A percentile compares a stretch with the other conserved stretches of the same genome.
Evolutionary conservation across 2,888 invertebrate genomes (phyloP).

Genomic region (Tigriopus californicus): DNA sequence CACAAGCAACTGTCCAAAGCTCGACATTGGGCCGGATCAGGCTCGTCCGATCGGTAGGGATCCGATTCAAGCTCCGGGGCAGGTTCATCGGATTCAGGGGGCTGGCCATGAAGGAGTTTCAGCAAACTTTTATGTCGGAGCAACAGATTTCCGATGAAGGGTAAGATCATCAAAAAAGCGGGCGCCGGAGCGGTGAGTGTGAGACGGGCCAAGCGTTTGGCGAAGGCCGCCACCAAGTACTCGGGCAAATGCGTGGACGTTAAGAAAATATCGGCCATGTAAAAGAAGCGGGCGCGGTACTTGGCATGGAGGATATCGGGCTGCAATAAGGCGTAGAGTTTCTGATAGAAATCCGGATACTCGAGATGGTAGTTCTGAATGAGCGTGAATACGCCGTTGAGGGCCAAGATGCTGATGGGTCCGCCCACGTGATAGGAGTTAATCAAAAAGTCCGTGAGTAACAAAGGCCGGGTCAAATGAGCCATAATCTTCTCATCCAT

Average conservation of each 20-base stretch:
- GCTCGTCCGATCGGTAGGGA: constrained; percentile 66
- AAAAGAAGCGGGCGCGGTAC: constrained; percentile 69
- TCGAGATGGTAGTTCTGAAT: constrained; percentile 81
- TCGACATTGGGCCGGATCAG: constrained; percentile 52
- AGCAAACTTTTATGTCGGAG: constrained; percentile 55
- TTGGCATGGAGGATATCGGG: constrained; percentile 76
- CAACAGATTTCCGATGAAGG: constrained; percentile 67
- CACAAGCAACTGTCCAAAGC: constrained; percentile 78
- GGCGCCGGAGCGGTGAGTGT: constrained; percentile 62
- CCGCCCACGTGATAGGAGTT: constrained; percentile 72
- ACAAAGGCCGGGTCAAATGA: constrained; percentile 55
- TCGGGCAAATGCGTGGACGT: constrained; percentile 84
- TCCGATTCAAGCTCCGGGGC: constrained; percentile 37
- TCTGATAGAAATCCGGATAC: constrained; percentile 82
- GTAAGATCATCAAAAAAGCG: constrained; percentile 52
- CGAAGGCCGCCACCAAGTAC: constrained; percentile 75
- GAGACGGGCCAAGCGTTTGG: constrained; percentile 65
- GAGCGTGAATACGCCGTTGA: constrained; percentile 75
- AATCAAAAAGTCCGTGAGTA: constrained; percentile 77
- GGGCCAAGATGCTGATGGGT: constrained; percentile 63
- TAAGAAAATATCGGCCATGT: constrained; percentile 71
- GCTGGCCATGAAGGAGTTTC: constrained; percentile 22
- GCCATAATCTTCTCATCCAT: constrained; percentile 63
- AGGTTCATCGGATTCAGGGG: constrained; percentile 17
- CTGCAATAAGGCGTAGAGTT: constrained; percentile 83